Evolutionary conservation across 37 sponge, comb jelly and placozoan genomes (phyloP).

Genomic region (Eunapius fragilis): DNA sequence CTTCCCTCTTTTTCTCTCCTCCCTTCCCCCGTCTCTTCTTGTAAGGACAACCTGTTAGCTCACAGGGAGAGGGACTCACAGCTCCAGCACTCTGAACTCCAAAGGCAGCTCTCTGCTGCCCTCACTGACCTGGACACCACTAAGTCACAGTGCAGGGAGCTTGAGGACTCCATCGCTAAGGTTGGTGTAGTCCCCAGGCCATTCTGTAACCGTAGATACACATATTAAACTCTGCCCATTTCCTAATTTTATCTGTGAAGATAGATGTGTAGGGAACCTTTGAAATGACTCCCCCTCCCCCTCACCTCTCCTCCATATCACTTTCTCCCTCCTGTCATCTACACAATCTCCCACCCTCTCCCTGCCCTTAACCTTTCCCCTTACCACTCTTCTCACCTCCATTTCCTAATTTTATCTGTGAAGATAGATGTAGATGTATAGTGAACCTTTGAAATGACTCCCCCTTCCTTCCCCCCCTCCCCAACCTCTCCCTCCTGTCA

Average conservation of each 20-base stretch:
- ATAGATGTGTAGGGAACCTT: no score
- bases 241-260: no score
- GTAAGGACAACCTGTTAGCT: slow-evolving; percentile 12
- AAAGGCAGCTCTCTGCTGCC: slow-evolving; percentile 22
- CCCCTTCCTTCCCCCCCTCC: not conserved
- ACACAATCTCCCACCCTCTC: not conserved
- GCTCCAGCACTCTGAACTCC: slow-evolving; percentile 8
- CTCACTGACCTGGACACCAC: not conserved
- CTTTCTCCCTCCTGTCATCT: not conserved
- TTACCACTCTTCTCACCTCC: not conserved
- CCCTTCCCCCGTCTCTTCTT: not conserved
- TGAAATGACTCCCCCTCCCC: not conserved
- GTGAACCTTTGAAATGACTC: no score
- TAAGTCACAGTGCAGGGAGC: not conserved
- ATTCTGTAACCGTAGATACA: not conserved
- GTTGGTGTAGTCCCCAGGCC: not conserved
- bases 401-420: no score
- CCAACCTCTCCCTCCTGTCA: no score
- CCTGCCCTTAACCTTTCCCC: not conserved
- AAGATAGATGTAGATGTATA: no score
- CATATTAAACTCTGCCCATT: no score
- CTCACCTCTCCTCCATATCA: not conserved
- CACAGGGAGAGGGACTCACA: slow-evolving; percentile 17
- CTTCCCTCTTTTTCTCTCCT: no score
- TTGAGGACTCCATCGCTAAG: not conserved